Percentiles rank a stretch among this genome's conserved stretches.
Evolutionary conservation across 2,113 vertebrate species (phyloP).

Genomic region (Aleadryas rufinucha): DNA sequence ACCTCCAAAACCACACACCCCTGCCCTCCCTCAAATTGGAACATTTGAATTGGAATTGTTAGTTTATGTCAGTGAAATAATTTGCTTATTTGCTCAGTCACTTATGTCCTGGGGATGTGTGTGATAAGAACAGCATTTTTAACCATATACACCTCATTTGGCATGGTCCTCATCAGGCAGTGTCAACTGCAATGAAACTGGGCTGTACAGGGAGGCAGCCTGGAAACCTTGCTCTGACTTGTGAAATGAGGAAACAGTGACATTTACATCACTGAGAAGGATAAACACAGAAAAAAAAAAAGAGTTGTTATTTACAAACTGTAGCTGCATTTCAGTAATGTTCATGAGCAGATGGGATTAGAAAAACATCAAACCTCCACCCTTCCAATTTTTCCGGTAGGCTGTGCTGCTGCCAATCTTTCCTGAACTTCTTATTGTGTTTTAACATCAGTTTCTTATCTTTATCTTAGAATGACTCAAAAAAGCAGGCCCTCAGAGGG

Average conservation of each 20-base stretch:
- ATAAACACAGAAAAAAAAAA: neutral
- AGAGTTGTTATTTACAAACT: constrained; percentile 19
- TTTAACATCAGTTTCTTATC: constrained; percentile 31
- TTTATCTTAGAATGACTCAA: constrained; percentile 41
- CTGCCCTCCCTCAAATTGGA: neutral
- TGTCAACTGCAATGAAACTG: neutral
- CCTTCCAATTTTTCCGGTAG: constrained; percentile 33
- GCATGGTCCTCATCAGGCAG: neutral
- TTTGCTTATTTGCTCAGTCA: neutral
- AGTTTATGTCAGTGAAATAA: neutral
- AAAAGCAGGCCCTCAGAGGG: constrained; percentile 5
- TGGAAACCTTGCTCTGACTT: neutral
- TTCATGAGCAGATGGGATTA: constrained; percentile 20
- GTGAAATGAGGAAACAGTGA: neutral
- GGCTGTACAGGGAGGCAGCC: neutral
- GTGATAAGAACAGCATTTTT: neutral
- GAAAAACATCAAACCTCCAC: neutral
- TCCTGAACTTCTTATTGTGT: constrained; percentile 17
- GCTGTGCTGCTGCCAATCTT: constrained; percentile 5
- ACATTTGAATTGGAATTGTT: neutral
- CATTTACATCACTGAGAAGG: neutral
- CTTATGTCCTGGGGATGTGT: neutral
- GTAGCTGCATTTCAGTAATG: constrained; percentile 13
- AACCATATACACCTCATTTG: neutral
- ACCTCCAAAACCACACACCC: neutral